Evolutionary conservation across 2,797 vertebrate genomes (phyloP), one percentile per base, ranked within the genome.

Genomic region (Scolopax rusticola): DNA sequence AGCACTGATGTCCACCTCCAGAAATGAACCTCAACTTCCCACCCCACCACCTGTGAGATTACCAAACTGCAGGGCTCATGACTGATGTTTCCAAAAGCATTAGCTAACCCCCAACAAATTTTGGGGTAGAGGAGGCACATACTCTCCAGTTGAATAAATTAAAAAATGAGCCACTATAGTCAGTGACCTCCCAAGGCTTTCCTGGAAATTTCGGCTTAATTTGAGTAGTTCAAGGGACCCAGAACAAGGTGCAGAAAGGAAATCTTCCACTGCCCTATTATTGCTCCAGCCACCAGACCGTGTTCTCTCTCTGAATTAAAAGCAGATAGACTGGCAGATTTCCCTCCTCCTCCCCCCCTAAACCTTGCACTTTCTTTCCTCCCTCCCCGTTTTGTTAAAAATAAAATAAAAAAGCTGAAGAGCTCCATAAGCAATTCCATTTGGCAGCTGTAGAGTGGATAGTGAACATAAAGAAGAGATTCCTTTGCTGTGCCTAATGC

Each of bases 361-460:
- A 36, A 36, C 36, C 23, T 75, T 71, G 45, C 76, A 78, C 61
- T 86, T 87, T 63, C 43, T 78, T 94, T 68, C 43, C 69, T 60
- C 25, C 38, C 40, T 90, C 63, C 41, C 24, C 38, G 6, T 75
- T 91, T 70, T 91, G 84, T 95, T 91, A 96, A 88, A 91, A 96
- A 77, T 47, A 88, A 90, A 91, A 90, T 53, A 1, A 48, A 94
- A 70, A 77, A 83, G 43, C 87, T 95, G 11, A 73, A 83, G 77
- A 80, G 59, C 61, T 89, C 61, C 53, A 33, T 45, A 90, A 87
- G 78, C 86, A 92, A 91, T 93, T 93, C 82, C 90, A 89, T 89
- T 95, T 97, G 95, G 92, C 93, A 97, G 94, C 97, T 92, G 95
- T 87, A 87, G 76, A 95, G 89, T 27, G 94, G 93, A 86, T 86